Evolutionary conservation across 1,140 invertebrate genomes (phyloP).

Genomic region (Euglossa dilemma): DNA sequence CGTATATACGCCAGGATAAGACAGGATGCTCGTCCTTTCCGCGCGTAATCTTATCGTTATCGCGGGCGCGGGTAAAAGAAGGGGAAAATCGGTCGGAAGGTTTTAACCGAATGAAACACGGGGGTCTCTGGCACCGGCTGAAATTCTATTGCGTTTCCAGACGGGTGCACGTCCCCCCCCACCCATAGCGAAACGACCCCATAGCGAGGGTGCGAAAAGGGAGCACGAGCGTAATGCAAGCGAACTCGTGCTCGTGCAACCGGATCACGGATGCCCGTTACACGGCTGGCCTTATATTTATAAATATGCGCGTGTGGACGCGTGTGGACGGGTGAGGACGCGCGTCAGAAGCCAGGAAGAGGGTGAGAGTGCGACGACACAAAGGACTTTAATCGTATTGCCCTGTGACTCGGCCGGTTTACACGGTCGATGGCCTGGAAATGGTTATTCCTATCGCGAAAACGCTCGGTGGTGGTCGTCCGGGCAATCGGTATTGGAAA

Average conservation of each 20-base stretch:
- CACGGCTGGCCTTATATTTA: slow-evolving; percentile 30
- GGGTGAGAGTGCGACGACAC: slow-evolving; percentile 20
- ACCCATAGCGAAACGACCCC: slow-evolving; percentile 10
- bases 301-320: slow-evolving; percentile 38
- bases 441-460: slow-evolving; percentile 35
- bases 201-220: slow-evolving; percentile 26
- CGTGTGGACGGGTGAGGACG: slow-evolving; percentile 28
- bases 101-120: neutral
- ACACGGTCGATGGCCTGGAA: slow-evolving; percentile 49
- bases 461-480: slow-evolving; percentile 8
- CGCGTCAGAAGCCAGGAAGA: slow-evolving; percentile 34
- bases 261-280: slow-evolving; percentile 27
- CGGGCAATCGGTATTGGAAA: slow-evolving; percentile 22
- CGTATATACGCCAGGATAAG: too few species aligned
- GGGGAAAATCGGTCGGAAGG: neutral
- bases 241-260: slow-evolving; percentile 32
- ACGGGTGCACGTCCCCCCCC: neutral
- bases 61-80: neutral
- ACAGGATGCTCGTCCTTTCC: neutral
- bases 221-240: slow-evolving; percentile 21
- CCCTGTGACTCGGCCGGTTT: slow-evolving; percentile 27
- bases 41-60: neutral
- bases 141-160: neutral
- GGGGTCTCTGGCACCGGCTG: neutral
- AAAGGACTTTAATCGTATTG: slow-evolving; percentile 52